phyloP scores from a whole-genome alignment of 2,888 invertebrate genomes.

The Bugulina stolonifera region DNA sequence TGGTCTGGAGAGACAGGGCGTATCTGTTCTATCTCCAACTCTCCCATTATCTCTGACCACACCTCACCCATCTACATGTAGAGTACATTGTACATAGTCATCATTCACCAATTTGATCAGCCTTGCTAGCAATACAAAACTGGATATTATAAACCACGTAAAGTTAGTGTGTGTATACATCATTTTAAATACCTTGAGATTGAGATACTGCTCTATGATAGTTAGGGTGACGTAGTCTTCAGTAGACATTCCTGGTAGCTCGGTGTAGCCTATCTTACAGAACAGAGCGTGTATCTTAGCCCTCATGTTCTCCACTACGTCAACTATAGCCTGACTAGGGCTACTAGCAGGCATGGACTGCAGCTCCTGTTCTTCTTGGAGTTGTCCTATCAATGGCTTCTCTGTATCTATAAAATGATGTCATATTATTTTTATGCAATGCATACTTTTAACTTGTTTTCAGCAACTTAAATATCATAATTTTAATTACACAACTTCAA shows the following conservation, averaged over 20 bases:
- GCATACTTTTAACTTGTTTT: too few species aligned
- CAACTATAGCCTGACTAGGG: constrained; percentile 50
- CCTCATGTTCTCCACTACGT: constrained; percentile 52
- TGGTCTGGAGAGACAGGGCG: constrained; percentile 51
- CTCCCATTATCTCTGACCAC: constrained; percentile 49
- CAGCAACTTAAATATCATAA: too few species aligned
- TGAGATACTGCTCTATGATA: constrained; percentile 52
- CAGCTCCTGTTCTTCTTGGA: constrained; percentile 43
- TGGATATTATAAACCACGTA: too few species aligned
- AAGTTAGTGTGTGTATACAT: too few species aligned
- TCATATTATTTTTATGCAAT: too few species aligned
- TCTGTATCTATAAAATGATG: constrained; percentile 35
- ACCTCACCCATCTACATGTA: constrained; percentile 49
- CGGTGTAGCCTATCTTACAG: constrained; percentile 50
- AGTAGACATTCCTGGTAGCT: constrained; percentile 48
- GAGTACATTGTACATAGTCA: background rate
- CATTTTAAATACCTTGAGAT: constrained; percentile 45
- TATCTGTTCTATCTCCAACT: constrained; percentile 45
- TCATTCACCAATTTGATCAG: too few species aligned
- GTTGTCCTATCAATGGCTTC: constrained; percentile 44
- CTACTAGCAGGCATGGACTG: constrained; percentile 45
- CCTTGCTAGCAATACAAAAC: too few species aligned
- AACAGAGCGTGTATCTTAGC: constrained; percentile 53
- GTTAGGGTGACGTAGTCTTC: constrained; percentile 52
- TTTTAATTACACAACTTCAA: too few species aligned